These are phyloP conservation scores for Rhegmatorhina hoffmannsi DNA, from an alignment of 2,113 vertebrate genomes.

Conservation along the genomic window DNA sequence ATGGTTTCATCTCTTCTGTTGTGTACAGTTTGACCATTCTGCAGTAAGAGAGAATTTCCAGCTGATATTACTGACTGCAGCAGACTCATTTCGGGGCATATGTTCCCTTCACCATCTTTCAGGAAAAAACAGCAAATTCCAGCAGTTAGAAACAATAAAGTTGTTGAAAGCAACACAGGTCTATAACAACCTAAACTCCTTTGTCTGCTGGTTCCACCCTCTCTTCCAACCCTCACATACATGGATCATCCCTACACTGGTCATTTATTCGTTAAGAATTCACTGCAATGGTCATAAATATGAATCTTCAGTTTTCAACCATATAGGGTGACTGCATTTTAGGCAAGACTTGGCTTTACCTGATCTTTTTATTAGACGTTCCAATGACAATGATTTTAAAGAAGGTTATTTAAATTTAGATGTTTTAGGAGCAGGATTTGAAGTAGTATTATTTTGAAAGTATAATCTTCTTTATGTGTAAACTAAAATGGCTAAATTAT, in stretches of 20 bases:
- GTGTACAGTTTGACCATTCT: background rate
- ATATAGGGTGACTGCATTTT: background rate
- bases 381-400: background rate
- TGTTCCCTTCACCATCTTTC: background rate
- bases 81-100: background rate
- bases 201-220: background rate
- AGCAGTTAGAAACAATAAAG: background rate
- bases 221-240: background rate
- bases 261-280: background rate
- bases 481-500: background rate
- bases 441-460: background rate
- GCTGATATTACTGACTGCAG: background rate
- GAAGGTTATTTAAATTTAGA: background rate
- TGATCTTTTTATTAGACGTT: background rate
- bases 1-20: background rate
- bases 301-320: background rate
- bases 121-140: background rate
- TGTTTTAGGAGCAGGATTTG: background rate
- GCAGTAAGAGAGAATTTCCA: background rate
- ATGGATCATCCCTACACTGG: background rate
- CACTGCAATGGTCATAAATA: background rate
- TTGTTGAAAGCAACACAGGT: background rate
- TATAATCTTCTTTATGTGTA: background rate
- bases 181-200: background rate
- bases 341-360: background rate